Evolutionary conservation across 2,113 vertebrate species (phyloP).

Genomic region (Alexandromys fortis): DNA sequence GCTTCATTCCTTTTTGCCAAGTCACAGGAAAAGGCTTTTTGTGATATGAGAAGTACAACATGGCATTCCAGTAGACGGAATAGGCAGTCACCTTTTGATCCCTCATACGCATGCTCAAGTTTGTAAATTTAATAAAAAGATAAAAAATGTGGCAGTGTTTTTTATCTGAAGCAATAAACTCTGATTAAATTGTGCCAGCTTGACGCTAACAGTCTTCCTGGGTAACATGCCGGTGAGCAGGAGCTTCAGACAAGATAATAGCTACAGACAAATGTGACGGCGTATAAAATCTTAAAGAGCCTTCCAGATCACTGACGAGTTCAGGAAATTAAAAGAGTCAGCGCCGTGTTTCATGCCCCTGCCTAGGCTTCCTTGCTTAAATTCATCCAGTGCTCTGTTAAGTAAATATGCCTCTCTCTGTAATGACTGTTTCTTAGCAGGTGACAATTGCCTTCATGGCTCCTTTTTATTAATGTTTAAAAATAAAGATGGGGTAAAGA

Average conservation of each 20-base stretch:
- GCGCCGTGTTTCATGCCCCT: constrained; percentile 46
- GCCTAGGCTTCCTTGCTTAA: constrained; percentile 34
- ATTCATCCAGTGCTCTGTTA: constrained; percentile 54
- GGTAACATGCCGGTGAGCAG: constrained; percentile 72
- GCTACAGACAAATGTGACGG: constrained; percentile 79
- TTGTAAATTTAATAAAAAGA: constrained; percentile 93
- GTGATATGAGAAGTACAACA: constrained; percentile 86
- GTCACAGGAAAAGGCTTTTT: constrained; percentile 91
- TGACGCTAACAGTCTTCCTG: constrained; percentile 72
- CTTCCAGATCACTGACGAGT: constrained; percentile 72
- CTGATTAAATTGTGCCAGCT: constrained; percentile 90
- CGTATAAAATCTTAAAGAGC: constrained; percentile 81
- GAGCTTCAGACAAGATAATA: constrained; percentile 81
- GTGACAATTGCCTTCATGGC: constrained; percentile 65
- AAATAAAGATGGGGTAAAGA: constrained; percentile 70
- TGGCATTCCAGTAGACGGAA: constrained; percentile 77
- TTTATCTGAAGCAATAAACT: constrained; percentile 93
- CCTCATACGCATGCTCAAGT: constrained; percentile 81
- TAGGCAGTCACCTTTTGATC: constrained; percentile 88
- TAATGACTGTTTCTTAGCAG: constrained; percentile 58
- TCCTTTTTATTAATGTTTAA: constrained; percentile 75
- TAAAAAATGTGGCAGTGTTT: constrained; percentile 83
- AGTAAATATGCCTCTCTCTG: constrained; percentile 62
- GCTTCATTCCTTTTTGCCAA: constrained; percentile 84
- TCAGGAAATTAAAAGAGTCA: constrained; percentile 83